Percentiles rank a stretch among this genome's conserved stretches.
Evolutionary conservation across 2,888 invertebrate genomes (phyloP).

Genomic region (Acanthococcus lagerstroemiae): DNA sequence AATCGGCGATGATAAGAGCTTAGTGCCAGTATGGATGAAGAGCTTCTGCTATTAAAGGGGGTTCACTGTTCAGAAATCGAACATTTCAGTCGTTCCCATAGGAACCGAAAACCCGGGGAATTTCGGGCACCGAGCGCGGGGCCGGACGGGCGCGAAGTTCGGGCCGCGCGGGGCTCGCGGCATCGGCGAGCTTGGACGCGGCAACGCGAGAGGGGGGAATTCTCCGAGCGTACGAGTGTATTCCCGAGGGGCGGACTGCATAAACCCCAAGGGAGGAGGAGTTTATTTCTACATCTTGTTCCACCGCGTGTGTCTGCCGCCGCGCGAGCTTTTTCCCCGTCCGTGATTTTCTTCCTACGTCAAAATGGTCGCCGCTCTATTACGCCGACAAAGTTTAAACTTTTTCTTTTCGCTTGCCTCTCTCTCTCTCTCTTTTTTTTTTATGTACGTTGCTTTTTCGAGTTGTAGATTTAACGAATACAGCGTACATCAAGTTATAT

Average conservation of each 20-base stretch:
- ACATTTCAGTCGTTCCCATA: constrained; percentile 45
- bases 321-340: constrained; percentile 30
- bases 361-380: constrained; percentile 29
- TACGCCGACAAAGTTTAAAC: constrained; percentile 29
- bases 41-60: too few relatives aligned
- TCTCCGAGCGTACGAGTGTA: constrained; percentile 32
- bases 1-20: too few relatives aligned
- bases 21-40: too few relatives aligned
- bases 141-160: constrained; percentile 29
- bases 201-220: constrained; percentile 31
- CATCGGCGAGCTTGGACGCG: neutral
- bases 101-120: constrained; percentile 45
- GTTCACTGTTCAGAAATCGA: constrained; percentile 32
- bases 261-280: constrained; percentile 45
- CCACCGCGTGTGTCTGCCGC: constrained; percentile 24
- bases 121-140: constrained; percentile 34
- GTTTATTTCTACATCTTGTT: constrained; percentile 36
- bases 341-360: constrained; percentile 32
- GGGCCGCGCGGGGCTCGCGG: constrained; percentile 10
- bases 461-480: too few relatives aligned
- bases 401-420: constrained; percentile 33
- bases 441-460: too few relatives aligned
- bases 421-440: constrained; percentile 30
- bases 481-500: too few relatives aligned
- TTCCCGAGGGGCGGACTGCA: constrained; percentile 41